These are phyloP conservation scores for Etheostoma spectabile DNA, from an alignment of 2,113 vertebrate genomes.

Conservation along the genomic window DNA sequence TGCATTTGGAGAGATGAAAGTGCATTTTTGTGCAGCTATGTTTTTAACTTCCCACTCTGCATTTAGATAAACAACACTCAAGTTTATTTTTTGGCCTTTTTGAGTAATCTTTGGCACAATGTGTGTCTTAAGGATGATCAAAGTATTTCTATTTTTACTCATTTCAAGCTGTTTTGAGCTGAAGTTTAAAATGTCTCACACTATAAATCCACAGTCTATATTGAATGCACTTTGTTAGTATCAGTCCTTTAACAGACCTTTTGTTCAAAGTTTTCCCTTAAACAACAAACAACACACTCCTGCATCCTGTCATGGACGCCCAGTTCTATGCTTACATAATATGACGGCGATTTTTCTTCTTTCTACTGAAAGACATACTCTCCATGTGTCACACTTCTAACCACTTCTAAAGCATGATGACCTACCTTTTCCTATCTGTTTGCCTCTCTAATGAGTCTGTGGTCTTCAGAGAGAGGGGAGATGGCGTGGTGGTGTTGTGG, in stretches of 20 bases:
- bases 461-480: slow-evolving; percentile 23
- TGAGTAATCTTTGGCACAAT: slow-evolving; percentile 57
- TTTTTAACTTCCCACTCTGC: slow-evolving; percentile 46
- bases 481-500: slow-evolving; percentile 1
- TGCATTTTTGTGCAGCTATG: slow-evolving; percentile 54
- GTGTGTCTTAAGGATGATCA: slow-evolving; percentile 64
- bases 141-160: slow-evolving; percentile 66
- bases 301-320: slow-evolving; percentile 17
- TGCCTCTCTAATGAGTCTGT: slow-evolving; percentile 59
- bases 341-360: not conserved
- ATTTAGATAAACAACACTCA: slow-evolving; percentile 56
- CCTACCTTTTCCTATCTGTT: slow-evolving; percentile 33
- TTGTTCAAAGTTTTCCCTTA: slow-evolving; percentile 1
- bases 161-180: slow-evolving; percentile 39
- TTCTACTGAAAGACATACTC: slow-evolving; percentile 31
- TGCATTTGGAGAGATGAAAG: slow-evolving; percentile 74
- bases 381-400: slow-evolving; percentile 17
- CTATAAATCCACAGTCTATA: slow-evolving; percentile 15
- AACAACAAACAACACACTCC: not conserved
- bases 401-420: slow-evolving; percentile 9
- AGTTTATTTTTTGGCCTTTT: slow-evolving; percentile 47
- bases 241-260: not conserved
- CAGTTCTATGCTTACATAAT: not conserved
- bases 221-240: not conserved
- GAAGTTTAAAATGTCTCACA: slow-evolving; percentile 47